Percentiles rank a stretch among this genome's conserved stretches.
Conservation (phyloP, 2,797 vertebrate species). For the Valencia hispanica region DNA sequence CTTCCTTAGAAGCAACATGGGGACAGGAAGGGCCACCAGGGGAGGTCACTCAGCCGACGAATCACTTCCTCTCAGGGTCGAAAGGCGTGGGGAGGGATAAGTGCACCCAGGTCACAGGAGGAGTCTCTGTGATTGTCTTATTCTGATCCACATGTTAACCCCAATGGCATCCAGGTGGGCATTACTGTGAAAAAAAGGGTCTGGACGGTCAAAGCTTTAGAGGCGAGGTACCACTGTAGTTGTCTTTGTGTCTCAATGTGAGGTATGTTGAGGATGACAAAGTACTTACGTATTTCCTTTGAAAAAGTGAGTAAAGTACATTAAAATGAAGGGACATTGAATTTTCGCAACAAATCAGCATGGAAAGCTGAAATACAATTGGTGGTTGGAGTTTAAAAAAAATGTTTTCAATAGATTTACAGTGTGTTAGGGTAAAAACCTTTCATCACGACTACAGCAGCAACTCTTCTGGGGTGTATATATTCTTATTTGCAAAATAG, state of each 20-base stretch:
- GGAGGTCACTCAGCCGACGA: conserved; percentile 78
- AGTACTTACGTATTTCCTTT: not conserved
- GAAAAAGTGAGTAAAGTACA: not conserved
- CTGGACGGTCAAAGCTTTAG: conserved; percentile 16
- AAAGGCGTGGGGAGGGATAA: conserved; percentile 74
- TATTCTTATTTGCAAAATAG: not conserved
- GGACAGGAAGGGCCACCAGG: conserved; percentile 79
- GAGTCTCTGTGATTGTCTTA: conserved; percentile 67
- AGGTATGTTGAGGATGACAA: not conserved
- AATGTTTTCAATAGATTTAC: not conserved
- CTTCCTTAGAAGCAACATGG: conserved; percentile 81
- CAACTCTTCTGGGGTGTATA: not conserved
- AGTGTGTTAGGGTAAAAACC: not conserved
- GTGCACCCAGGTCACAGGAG: conserved; percentile 68
- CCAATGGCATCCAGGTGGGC: conserved; percentile 69
- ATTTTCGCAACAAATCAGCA: not conserved
- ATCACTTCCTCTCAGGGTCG: conserved; percentile 70
- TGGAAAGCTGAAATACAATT: not conserved
- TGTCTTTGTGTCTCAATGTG: not conserved
- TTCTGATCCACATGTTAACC: conserved; percentile 33
- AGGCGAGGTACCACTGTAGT: conserved; percentile 24
- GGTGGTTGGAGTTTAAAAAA: not conserved
- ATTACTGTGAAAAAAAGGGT: not conserved
- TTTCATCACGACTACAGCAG: not conserved
- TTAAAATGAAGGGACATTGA: not conserved